These are phyloP conservation scores for Beris morrisii DNA, from an alignment of 2,888 invertebrate species.

Conservation along the genomic window DNA sequence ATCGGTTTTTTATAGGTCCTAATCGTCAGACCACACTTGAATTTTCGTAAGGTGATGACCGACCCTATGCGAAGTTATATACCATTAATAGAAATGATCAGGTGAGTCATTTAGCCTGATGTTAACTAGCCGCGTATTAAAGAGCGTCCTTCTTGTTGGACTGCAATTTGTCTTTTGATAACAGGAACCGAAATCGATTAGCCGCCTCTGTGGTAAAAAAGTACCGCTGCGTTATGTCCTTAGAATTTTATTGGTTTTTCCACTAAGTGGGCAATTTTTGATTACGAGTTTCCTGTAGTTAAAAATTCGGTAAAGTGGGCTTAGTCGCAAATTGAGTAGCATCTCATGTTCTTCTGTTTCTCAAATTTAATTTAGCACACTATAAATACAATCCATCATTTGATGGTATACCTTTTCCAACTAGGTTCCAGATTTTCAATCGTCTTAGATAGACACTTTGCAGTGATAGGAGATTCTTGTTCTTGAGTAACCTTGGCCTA, in stretches of 20 bases:
- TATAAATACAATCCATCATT: too few species aligned
- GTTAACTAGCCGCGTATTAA: slow-evolving; percentile 19
- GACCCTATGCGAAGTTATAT: background rate
- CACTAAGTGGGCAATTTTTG: background rate
- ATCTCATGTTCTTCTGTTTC: too few species aligned
- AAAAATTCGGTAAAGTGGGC: slow-evolving; percentile 2
- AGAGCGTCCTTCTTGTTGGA: slow-evolving; percentile 10
- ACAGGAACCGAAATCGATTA: slow-evolving; percentile 26
- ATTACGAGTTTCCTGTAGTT: slow-evolving; percentile 22
- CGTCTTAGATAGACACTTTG: too few species aligned
- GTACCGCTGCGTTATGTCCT: background rate
- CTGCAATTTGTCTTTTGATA: slow-evolving; percentile 29
- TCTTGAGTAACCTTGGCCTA: too few species aligned
- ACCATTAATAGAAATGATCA: slow-evolving; percentile 6
- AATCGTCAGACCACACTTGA: slow-evolving; percentile 15
- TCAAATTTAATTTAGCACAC: too few species aligned
- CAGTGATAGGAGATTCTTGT: too few species aligned
- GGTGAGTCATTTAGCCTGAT: slow-evolving; percentile 22
- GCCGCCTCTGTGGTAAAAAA: background rate
- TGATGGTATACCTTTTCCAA: too few species aligned
- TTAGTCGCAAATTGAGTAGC: too few species aligned
- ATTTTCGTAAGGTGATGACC: slow-evolving; percentile 2
- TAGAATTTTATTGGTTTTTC: background rate
- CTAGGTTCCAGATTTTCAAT: too few species aligned
- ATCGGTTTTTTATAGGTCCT: slow-evolving; percentile 13